Conservation (phyloP, 2,113 vertebrate species). For the Eptesicus fuscus region DNA sequence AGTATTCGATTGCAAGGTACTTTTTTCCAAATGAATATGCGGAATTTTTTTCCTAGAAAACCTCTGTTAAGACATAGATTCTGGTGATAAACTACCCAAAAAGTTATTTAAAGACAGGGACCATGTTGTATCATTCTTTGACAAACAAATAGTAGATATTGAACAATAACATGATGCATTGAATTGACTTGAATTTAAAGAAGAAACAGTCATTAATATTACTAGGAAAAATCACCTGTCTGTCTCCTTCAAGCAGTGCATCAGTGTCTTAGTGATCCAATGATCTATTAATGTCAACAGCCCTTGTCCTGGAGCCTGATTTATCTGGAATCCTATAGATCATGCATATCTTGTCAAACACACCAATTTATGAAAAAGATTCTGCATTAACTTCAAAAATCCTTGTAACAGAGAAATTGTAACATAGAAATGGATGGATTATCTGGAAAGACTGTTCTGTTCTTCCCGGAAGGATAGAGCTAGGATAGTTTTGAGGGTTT, state of each 20-base stretch:
- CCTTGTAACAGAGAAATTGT: not conserved
- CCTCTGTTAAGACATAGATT: not conserved
- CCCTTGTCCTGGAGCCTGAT: not conserved
- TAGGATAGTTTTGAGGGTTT: not conserved
- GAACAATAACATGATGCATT: not conserved
- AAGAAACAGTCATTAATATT: not conserved
- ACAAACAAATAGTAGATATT: not conserved
- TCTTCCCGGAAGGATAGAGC: not conserved
- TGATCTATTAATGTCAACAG: not conserved
- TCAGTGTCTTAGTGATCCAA: not conserved
- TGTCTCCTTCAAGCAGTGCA: not conserved
- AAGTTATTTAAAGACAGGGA: not conserved
- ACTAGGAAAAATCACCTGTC: not conserved
- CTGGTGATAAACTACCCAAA: not conserved
- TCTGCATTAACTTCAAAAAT: not conserved
- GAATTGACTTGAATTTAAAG: not conserved
- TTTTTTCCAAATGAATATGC: not conserved
- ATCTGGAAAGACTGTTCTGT: not conserved
- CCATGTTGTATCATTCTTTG: not conserved
- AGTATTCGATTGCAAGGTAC: not conserved
- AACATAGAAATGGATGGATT: not conserved
- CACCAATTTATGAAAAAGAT: not conserved
- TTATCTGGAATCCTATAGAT: not conserved
- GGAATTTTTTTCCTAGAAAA: not conserved
- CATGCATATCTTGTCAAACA: not conserved